Evolutionary conservation across 2,888 invertebrate genomes (phyloP).

Genomic region (Nematopogon swammerdamellus): DNA sequence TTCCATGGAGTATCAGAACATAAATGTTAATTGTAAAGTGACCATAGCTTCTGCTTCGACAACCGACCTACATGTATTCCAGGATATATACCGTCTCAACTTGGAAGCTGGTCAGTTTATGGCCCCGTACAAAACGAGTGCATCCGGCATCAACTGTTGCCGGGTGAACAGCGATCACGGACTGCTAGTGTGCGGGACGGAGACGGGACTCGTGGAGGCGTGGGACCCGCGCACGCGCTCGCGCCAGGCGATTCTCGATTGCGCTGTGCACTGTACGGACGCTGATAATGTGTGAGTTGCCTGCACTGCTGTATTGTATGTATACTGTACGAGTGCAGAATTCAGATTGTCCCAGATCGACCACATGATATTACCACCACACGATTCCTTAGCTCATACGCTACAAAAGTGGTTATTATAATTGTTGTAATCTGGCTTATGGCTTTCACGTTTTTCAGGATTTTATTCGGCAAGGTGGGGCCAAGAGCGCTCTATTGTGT

Average conservation of each 20-base stretch:
- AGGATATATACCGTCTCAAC: slow-evolving; percentile 95
- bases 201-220: slow-evolving; percentile 90
- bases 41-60: no score
- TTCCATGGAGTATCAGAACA: neutral
- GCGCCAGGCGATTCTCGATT: slow-evolving; percentile 79
- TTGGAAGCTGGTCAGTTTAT: slow-evolving; percentile 94
- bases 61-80: slow-evolving; percentile 12
- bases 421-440: no score
- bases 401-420: no score
- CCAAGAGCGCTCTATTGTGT: no score
- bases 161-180: slow-evolving; percentile 87
- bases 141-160: slow-evolving; percentile 77
- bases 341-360: no score
- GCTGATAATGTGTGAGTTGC: slow-evolving; percentile 45
- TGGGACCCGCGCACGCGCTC: slow-evolving; percentile 89
- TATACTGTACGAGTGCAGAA: no score
- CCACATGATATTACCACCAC: no score
- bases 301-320: neutral
- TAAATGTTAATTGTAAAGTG: no score
- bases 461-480: no score
- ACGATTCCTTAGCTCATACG: no score
- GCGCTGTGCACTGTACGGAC: slow-evolving; percentile 64
- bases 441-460: no score
- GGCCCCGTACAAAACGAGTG: slow-evolving; percentile 75
- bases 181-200: slow-evolving; percentile 80